Percentiles rank a stretch among this genome's conserved stretches.
These are phyloP conservation scores for Drosophila miranda DNA, from an alignment of 1,140 invertebrate genomes.

Conservation along the genomic window DNA sequence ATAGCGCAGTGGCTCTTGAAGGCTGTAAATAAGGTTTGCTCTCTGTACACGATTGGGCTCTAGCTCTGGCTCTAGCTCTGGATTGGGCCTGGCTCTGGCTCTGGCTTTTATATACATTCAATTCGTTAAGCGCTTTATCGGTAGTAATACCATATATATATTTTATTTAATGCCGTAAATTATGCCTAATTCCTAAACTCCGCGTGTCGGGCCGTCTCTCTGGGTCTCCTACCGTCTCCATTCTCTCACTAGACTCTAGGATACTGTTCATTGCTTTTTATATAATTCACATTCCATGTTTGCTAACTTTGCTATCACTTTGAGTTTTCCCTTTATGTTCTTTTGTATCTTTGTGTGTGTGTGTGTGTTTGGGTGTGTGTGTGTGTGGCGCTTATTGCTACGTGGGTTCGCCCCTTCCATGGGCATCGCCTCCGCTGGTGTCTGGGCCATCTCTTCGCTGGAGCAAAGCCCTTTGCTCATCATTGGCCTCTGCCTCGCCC, in stretches of 20 bases:
- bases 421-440: slow-evolving; percentile 21
- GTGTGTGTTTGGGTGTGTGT: not conserved
- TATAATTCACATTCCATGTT: slow-evolving; percentile 82
- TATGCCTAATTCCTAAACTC: no score
- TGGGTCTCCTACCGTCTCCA: slow-evolving; percentile 32
- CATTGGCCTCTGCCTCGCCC: slow-evolving; percentile 65
- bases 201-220: slow-evolving; percentile 9
- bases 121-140: slow-evolving; percentile 5
- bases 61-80: not conserved
- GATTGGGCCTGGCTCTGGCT: slow-evolving; percentile 2
- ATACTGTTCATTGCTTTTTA: slow-evolving; percentile 82
- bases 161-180: no score
- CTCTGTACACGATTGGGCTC: slow-evolving; percentile 43
- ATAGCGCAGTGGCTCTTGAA: slow-evolving; percentile 45
- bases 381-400: slow-evolving; percentile 55
- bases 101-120: slow-evolving; percentile 19
- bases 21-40: slow-evolving; percentile 58
- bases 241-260: slow-evolving; percentile 72
- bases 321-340: slow-evolving; percentile 57
- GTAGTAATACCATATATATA: no score
- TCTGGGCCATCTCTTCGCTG: slow-evolving; percentile 39
- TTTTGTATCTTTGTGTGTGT: slow-evolving; percentile 34
- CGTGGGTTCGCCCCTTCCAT: slow-evolving; percentile 64
- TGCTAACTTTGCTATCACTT: slow-evolving; percentile 80
- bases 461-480: slow-evolving; percentile 70